Evolutionary conservation across 2,888 invertebrate species (phyloP), one percentile per base, ranked within the genome.

Genomic region (Drosophila mimetica): DNA sequence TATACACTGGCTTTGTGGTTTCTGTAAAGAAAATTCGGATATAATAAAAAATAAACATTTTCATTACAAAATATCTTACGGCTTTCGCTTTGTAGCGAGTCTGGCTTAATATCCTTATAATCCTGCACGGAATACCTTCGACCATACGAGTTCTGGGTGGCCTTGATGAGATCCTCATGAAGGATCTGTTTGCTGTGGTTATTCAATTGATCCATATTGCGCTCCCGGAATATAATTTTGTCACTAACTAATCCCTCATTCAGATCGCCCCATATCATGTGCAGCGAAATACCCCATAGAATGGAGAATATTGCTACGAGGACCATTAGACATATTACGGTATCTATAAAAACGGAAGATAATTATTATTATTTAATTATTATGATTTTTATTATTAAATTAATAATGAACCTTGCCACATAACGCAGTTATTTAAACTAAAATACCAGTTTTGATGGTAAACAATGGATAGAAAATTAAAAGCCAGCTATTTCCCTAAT

Each of bases 261-360:
- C 65, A 90, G 84, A 59, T 91, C 91, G 22, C 86, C 83, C 4
- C 91, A 88, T 32, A 90, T 36, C 72, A 90, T 79, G 58, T 89
- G 78, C 61, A 90, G 65, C 1, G 89, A 79, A 39, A 91, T 60
- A 41, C 86, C 87, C 88, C 91, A 91, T 2, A 89, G 64, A 32
- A 91, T 88, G 39, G 91, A 91, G 60, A 79, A 83, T 28, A 82
- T 74, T 2, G 90, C 90, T 53, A 90, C 79, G 16, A 90, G 61
- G 25, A 90, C 83, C 88, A 90, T 86, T n/a, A 91, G 79, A 50
- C 88, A 88, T 78, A 90, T 84, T 60, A 91, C 83, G 7, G 79
- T 74, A 61, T 90, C 91, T 90, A 51, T 0, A 46, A 28, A 4
- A n/a, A n/a, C n/a, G 3, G n/a, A 9, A 13, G 8, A 9, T 0